Base-by-base conservation (phyloP, 2,888 invertebrate genomes). In the Neuroscelio doddi region DNA sequence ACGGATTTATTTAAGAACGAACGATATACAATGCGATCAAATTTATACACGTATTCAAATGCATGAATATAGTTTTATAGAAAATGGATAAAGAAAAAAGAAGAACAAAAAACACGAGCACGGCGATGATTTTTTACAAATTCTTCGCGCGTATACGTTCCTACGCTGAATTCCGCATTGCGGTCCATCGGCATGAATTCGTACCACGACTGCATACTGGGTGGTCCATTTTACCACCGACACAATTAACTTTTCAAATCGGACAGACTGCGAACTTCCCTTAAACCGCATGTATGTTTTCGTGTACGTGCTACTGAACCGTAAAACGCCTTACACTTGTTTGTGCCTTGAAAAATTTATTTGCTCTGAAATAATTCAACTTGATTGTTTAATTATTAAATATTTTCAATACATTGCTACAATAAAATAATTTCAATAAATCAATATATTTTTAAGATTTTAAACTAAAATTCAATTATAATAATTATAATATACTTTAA, bases 131-230 rank as follows among this genome's bases (percentile, higher is more conserved):
- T 64, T 59, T 55, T 55, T 41, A 51, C 46, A 57, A 62, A 55
- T 63, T 63, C 63, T 65, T 63, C 52, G 56, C 52, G 58, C 68
- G 63, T 50, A 42, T 53, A 57, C 44, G 36, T 41, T 61, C 53
- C 59, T 56, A 59, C 50, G 47, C 56, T 27, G 59, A 47, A 69
- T 57, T 65, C 68, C 68, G 68, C 68, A 68, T 62, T 68, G 68
- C 68, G 68, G 68, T 56, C 68, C 63, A 63, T 65, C 63, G 65
- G 59, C 65, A 63, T 68, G 68, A 68, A 68, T 68, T 68, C 63
- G 65, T 59, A 68, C 65, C 56, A 65, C 58, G 56, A 56, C 62
- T 53, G 59, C 64, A 61, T 58, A 50, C 58, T 45, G 62, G 64
- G 45, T 58, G 52, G 44, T 55, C 62, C 55, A 36, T 62, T n/a